Evolutionary conservation across 2,888 invertebrate species (phyloP).

Genomic region (Teleiodes luculella): DNA sequence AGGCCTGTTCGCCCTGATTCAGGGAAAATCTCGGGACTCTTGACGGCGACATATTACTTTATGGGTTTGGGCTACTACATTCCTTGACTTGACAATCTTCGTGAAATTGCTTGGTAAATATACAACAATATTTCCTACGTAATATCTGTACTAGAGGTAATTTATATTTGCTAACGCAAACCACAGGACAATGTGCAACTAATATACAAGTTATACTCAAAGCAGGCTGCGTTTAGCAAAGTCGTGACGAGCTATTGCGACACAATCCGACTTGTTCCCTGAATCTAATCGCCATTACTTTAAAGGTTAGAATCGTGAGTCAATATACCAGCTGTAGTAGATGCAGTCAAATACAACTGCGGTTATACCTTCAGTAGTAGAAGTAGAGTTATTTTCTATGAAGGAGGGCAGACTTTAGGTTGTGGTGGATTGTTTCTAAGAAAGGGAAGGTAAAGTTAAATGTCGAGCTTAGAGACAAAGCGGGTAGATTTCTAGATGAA

Average conservation of each 20-base stretch:
- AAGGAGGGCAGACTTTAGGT: too few relatives aligned
- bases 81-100: too few relatives aligned
- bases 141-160: too few relatives aligned
- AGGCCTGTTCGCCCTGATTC: too few relatives aligned
- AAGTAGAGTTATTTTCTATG: neutral
- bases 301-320: constrained; percentile 4
- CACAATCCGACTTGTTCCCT: neutral
- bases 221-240: neutral
- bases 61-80: too few relatives aligned
- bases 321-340: neutral
- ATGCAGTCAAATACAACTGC: neutral
- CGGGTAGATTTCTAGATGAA: neutral
- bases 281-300: neutral
- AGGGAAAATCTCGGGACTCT: too few relatives aligned
- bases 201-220: neutral
- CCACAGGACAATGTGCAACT: neutral
- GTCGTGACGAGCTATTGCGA: constrained; percentile 3
- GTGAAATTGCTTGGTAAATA: too few relatives aligned
- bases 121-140: too few relatives aligned
- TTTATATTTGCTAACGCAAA: neutral
- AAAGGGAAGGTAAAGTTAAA: neutral
- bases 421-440: neutral
- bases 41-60: too few relatives aligned
- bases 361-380: neutral
- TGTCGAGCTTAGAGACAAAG: neutral